Conservation (phyloP, 1,140 invertebrate species). For the Meloidogyne chitwoodi region DNA sequence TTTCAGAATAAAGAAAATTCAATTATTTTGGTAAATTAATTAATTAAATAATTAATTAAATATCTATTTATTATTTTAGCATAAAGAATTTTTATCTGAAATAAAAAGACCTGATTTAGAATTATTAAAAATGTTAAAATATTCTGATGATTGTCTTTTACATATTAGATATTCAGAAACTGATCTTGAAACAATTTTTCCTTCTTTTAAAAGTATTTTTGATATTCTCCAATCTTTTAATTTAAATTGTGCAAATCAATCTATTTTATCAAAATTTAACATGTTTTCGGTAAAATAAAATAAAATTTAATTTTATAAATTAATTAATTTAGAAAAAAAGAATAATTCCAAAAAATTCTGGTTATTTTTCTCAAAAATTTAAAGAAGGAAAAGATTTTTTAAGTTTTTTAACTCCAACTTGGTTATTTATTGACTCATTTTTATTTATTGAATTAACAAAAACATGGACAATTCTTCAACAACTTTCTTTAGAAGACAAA, state of each 20-base stretch:
- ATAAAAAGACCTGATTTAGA: too few relatives aligned
- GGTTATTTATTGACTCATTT: neutral
- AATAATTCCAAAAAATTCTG: neutral
- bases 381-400: too few relatives aligned
- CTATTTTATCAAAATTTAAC: neutral
- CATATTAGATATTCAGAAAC: neutral
- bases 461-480: neutral
- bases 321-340: too few relatives aligned
- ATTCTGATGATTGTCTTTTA: neutral
- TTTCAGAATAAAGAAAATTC: too few relatives aligned
- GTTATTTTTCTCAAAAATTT: too few relatives aligned
- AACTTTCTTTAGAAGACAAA: constrained; percentile 1
- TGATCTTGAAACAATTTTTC: neutral
- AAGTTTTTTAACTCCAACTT: neutral
- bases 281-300: neutral
- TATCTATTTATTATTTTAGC: neutral
- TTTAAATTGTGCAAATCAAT: neutral
- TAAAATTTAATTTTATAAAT: too few relatives aligned
- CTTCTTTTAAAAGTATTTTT: neutral
- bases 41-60: too few relatives aligned
- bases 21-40: too few relatives aligned
- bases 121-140: neutral
- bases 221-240: neutral
- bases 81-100: too few relatives aligned
- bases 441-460: neutral